phyloP scores from a whole-genome alignment of 2,113 vertebrate species.

The Cyprinodon tularosa region DNA sequence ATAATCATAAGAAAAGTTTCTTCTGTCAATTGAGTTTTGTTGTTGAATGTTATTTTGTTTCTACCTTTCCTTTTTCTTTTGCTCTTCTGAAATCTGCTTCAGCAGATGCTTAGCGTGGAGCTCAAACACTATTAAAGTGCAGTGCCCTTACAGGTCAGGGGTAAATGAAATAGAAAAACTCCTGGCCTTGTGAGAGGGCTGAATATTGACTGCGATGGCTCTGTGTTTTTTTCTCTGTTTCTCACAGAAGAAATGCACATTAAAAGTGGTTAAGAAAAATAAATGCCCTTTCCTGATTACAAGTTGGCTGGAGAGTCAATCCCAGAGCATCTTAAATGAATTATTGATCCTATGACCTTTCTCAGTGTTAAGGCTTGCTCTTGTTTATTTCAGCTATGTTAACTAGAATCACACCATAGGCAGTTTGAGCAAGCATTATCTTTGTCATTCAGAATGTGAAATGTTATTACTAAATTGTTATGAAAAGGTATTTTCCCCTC shows the following conservation, averaged over 20 bases:
- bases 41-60: constrained; percentile 25
- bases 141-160: constrained; percentile 40
- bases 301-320: constrained; percentile 68
- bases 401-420: constrained; percentile 64
- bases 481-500: constrained; percentile 34
- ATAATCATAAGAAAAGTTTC: neutral
- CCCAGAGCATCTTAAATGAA: constrained; percentile 81
- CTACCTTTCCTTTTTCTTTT: constrained; percentile 16
- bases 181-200: constrained; percentile 55
- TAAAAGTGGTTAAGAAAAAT: constrained; percentile 79
- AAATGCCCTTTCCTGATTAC: constrained; percentile 79
- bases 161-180: constrained; percentile 65
- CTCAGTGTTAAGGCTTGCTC: constrained; percentile 72
- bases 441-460: constrained; percentile 68
- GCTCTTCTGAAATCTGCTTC: constrained; percentile 21
- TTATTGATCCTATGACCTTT: constrained; percentile 84
- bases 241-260: constrained; percentile 49
- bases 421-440: constrained; percentile 72
- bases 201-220: constrained; percentile 65
- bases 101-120: constrained; percentile 43
- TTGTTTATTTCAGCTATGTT: constrained; percentile 72
- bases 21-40: constrained; percentile 1
- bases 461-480: constrained; percentile 35
- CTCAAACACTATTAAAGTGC: constrained; percentile 43
- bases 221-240: constrained; percentile 34